Base-by-base conservation (phyloP, 2,797 vertebrate genomes). In the Gymnothorax reevesii region DNA sequence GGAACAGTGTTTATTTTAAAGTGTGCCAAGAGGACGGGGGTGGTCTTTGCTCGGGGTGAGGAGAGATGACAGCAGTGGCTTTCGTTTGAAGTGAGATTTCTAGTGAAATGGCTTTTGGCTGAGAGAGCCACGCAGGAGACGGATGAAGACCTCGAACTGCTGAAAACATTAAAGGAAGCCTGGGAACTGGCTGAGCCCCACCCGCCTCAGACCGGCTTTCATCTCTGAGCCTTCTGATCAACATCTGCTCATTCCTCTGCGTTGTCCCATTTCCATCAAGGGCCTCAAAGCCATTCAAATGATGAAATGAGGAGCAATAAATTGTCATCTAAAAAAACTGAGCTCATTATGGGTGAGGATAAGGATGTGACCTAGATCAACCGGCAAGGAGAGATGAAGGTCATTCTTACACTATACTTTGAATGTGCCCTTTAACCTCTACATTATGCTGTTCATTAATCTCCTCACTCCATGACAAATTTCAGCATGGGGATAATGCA, bases 271-370 rank as follows among this genome's bases (percentile, higher is more conserved):
- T 49, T 49, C 4, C 33, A 75, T 42, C 33, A 20, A 42, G 3
- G 33, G 17, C 33, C 73, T 75, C 13, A 13, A 49, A 49, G 75
- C 49, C 75, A 54, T n/a, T 55, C 17, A 55, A 55, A 79, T 79
- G 75, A 79, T 79, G 49, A 79, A 79, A 79, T 79, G 55, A 54
- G 49, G 75, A 79, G 75, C 49, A 79, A 77, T 52, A 77, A 62
- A 66, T 66, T 8, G 5, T 52, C 20, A 79, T 49, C 7, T 54
- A 77, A 77, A 52, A n/a, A 79, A 54, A 79, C 20, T 54, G 5
- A 55, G 1, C 25, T 22, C 7, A 8, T 54, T 75, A 49, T 49
- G 33, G 25, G 52, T 33, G 17, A 79, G 49, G 6, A 52, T 42
- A 1, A 79, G 75, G 73, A 77, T 52, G 42, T 22, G 75, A 52